Evolutionary conservation across 2,113 vertebrate genomes (phyloP).

Genomic region (Paratilapia polleni): DNA sequence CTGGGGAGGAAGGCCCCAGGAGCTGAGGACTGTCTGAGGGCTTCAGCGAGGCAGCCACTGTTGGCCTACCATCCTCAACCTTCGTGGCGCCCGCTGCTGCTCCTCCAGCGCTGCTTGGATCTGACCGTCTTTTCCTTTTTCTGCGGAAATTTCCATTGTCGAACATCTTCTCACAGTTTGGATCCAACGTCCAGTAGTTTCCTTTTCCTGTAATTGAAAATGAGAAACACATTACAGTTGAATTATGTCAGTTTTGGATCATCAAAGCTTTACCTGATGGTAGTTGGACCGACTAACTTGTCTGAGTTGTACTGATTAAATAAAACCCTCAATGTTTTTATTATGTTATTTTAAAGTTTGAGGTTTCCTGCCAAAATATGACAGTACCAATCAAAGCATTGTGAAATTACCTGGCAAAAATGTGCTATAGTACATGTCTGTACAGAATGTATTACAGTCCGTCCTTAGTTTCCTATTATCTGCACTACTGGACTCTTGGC

Average conservation of each 20-base stretch:
- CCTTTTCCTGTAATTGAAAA: conserved; percentile 87
- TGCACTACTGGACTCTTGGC: not conserved
- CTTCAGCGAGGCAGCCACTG: conserved; percentile 69
- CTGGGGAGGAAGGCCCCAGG: conserved; percentile 84
- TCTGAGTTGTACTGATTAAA: not conserved
- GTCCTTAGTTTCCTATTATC: not conserved
- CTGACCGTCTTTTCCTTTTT: conserved; percentile 92
- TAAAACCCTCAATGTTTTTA: not conserved
- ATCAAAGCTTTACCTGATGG: not conserved
- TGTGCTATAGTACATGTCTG: rapidly evolving
- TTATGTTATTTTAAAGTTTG: not conserved
- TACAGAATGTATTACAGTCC: not conserved
- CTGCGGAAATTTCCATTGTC: conserved; percentile 97
- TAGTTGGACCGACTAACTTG: not conserved
- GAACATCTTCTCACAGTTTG: conserved; percentile 99
- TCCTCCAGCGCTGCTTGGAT: conserved; percentile 67
- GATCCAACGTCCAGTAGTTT: conserved; percentile 98
- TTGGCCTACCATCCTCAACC: conserved; percentile 79
- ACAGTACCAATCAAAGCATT: not conserved
- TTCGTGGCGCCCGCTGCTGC: conserved; percentile 75
- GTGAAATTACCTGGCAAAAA: not conserved
- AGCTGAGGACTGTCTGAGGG: conserved; percentile 83
- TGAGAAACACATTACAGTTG: not conserved
- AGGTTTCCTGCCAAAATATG: not conserved
- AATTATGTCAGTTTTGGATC: not conserved